Percentiles rank a stretch among this genome's conserved stretches.
phyloP scores from a whole-genome alignment of 1,140 invertebrate genomes.

The Drosophila tani region DNA sequence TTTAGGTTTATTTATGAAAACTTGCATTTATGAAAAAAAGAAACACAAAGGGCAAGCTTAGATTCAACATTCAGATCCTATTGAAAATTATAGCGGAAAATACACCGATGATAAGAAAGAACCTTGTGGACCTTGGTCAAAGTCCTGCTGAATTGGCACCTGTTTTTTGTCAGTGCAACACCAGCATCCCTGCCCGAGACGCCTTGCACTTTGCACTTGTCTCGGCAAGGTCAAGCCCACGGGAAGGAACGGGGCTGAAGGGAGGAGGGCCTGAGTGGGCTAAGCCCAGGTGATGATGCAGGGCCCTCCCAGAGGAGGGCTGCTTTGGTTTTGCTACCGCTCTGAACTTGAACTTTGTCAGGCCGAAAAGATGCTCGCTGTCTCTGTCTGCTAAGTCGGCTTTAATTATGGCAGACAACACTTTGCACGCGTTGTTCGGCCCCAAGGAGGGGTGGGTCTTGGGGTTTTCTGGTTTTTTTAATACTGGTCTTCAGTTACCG shows the following conservation, averaged over 20 bases:
- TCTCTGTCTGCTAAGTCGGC: constrained; percentile 53
- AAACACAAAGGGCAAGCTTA: no score
- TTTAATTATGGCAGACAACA: constrained; percentile 53
- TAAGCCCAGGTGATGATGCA: neutral
- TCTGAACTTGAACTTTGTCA: constrained; percentile 53
- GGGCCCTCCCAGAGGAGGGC: neutral
- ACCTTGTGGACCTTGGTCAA: no score
- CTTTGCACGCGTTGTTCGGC: constrained; percentile 18
- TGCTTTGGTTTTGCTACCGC: constrained; percentile 15
- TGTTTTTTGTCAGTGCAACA: constrained; percentile 6
- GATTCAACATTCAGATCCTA: no score
- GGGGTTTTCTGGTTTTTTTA: constrained; percentile 10
- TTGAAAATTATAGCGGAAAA: no score
- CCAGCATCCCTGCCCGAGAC: constrained; percentile 20
- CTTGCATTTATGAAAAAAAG: no score
- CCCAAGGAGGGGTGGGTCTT: neutral
- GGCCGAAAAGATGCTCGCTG: constrained; percentile 52
- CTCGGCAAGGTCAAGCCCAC: constrained; percentile 33
- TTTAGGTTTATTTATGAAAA: no score
- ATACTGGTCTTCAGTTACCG: constrained; percentile 35
- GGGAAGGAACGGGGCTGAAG: neutral
- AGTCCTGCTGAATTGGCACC: neutral
- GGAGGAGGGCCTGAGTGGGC: constrained; percentile 2
- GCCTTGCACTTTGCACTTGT: constrained; percentile 47
- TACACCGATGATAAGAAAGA: no score